A percentile compares a stretch with the other conserved stretches of the same genome.
These are phyloP conservation scores for Tetragnatha montana DNA, from an alignment of 2,888 invertebrate genomes.

Conservation along the genomic window DNA sequence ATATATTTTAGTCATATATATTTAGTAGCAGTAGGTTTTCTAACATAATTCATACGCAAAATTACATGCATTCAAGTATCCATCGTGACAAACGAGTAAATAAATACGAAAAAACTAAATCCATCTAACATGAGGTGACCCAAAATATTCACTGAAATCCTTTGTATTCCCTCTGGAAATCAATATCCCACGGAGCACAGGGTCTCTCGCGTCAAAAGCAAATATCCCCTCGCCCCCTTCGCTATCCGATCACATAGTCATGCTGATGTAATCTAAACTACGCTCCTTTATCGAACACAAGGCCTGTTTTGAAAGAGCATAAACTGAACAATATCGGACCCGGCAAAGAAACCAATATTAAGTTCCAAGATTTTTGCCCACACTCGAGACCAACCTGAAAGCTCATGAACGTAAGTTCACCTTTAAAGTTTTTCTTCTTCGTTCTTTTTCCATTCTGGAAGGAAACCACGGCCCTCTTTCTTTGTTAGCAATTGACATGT, in stretches of 20 bases:
- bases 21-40: too few species aligned
- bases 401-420: slow-evolving; percentile 46
- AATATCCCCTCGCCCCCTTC: background rate
- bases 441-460: slow-evolving; percentile 1
- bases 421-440: slow-evolving; percentile 21
- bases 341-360: slow-evolving; percentile 20
- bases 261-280: background rate
- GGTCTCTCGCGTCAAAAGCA: background rate
- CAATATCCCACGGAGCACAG: background rate
- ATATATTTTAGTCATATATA: too few species aligned
- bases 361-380: slow-evolving; percentile 13
- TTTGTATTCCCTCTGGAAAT: background rate
- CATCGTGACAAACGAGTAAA: too few species aligned
- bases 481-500: slow-evolving; percentile 59
- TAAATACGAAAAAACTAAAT: too few species aligned
- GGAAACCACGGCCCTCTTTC: slow-evolving; percentile 53
- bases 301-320: background rate
- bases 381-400: background rate
- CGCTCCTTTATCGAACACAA: background rate
- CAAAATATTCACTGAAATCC: background rate
- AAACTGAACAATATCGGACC: background rate
- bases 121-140: too few species aligned
- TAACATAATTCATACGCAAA: too few species aligned
- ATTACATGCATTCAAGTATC: too few species aligned
- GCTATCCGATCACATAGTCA: background rate